Evolutionary conservation across 2,113 vertebrate genomes (phyloP), one percentile per base, ranked within the genome.

Genomic region (Ceyx cyanopectus): DNA sequence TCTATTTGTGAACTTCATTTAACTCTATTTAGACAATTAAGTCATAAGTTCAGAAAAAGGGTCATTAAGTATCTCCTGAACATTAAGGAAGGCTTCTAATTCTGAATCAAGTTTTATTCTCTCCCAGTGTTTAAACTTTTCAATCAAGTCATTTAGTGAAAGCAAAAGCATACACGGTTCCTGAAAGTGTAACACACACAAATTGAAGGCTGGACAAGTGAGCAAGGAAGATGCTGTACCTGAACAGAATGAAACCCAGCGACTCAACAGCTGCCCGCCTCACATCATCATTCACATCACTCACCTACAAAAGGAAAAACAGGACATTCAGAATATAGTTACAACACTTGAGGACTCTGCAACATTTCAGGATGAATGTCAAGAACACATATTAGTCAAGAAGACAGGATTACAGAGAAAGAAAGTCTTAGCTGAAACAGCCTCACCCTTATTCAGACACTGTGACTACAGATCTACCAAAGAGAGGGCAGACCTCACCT

Each of bases 221-320:
- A 65, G 13, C 6, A 40, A 86, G 17, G 74, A 80, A 85, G 45
- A 84, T 51, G 65, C 5, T 56, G 96, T 99, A 99, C 99, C 99
- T 99, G 98, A 99, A 99, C 74, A 99, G 97, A 96, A 99, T 99
- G 97, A 99, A 99, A 53, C 99, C 99, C 82, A 99, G 99, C 17
- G 99, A 99, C 94, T 99, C 99, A 4, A 99, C 99, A 30, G 99
- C 99, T 78, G 99, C 99, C 68, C 99, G 98, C 58, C 99, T 98
- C 82, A 99, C 99, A 0, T 99, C 99, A 66, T 99, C 99, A 18
- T 99, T 99, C 85, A 99, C 99, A 50, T 99, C 99, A 30, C 99
- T 99, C 74, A 99, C 99, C 99, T 99, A 93, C 14, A 40, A 53
- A 67, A 69, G 40, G 21, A 15, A 68, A 91, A 95, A 84, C 23